These are phyloP conservation scores for Daphoenositta chrysoptera DNA, from an alignment of 2,113 vertebrate species.

Conservation along the genomic window DNA sequence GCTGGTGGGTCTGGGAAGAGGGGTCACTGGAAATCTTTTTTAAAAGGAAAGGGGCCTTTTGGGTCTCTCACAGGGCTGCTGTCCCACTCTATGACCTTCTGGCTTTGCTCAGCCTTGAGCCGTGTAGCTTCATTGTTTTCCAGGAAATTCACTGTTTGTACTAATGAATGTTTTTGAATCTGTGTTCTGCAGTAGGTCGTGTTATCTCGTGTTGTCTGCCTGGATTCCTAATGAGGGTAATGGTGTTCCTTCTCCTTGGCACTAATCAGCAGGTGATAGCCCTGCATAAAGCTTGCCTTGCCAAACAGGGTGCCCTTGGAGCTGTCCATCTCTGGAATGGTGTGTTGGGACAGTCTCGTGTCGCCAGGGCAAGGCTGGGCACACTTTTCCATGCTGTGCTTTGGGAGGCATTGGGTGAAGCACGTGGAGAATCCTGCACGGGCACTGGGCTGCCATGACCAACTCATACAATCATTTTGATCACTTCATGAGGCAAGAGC, in stretches of 20 bases:
- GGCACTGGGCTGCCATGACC: not conserved
- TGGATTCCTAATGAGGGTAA: not conserved
- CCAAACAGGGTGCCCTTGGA: not conserved
- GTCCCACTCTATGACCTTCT: not conserved
- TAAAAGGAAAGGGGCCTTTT: not conserved
- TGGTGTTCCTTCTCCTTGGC: not conserved
- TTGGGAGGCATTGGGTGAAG: not conserved
- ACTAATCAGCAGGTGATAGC: not conserved
- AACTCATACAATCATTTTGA: not conserved
- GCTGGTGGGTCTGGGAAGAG: not conserved
- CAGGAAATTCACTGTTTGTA: conserved; percentile 7
- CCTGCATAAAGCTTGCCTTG: not conserved
- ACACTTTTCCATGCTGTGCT: not conserved
- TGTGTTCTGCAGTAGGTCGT: not conserved
- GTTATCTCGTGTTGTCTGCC: not conserved
- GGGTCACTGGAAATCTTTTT: not conserved
- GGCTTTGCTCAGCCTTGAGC: not conserved
- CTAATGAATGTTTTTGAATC: conserved; percentile 8
- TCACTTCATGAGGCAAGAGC: not conserved
- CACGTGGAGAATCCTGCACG: not conserved
- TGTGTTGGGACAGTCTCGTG: not conserved
- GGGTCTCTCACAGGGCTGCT: not conserved
- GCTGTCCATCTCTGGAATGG: not conserved
- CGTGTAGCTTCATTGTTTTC: not conserved
- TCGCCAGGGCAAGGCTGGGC: not conserved